Conservation (phyloP, 92 coral and sea anemone genomes). For the Pocillopora grandis region DNA sequence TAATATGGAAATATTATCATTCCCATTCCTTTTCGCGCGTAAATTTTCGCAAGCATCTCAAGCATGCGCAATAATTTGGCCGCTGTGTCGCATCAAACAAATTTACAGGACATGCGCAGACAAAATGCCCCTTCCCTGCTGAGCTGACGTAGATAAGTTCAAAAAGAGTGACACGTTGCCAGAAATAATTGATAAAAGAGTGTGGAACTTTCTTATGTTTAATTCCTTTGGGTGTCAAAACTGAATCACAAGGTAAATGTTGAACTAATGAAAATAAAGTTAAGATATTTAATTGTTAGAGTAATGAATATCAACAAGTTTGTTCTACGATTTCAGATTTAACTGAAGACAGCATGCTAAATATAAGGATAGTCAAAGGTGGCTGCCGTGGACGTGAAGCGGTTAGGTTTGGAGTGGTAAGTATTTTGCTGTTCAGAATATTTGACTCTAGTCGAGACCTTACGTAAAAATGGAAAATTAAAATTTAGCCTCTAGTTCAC, state of each 20-base stretch:
- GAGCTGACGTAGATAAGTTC: conserved; percentile 16
- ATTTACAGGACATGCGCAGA: too few species aligned
- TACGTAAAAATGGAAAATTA: too few species aligned
- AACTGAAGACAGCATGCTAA: conserved; percentile 51
- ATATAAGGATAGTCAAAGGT: conserved; percentile 78
- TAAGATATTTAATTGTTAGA: neutral
- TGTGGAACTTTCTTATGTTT: neutral
- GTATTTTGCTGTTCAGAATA: neutral
- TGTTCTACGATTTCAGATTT: conserved; percentile 3
- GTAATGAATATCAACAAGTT: neutral
- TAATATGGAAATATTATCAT: too few species aligned
- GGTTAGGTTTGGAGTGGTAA: conserved; percentile 43
- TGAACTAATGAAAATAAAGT: neutral
- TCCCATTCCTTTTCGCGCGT: too few species aligned
- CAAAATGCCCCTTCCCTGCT: too few species aligned
- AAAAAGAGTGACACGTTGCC: neutral
- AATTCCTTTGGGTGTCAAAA: conserved; percentile 8
- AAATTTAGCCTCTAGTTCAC: too few species aligned
- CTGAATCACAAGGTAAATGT: conserved; percentile 22
- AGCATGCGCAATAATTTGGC: too few species aligned
- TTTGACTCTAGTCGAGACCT: neutral
- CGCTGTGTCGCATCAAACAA: too few species aligned
- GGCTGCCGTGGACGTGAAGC: conserved; percentile 87
- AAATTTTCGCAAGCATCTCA: too few species aligned
- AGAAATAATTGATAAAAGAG: neutral